Conservation (phyloP, 1,140 invertebrate genomes). For the Formica selysi region DNA sequence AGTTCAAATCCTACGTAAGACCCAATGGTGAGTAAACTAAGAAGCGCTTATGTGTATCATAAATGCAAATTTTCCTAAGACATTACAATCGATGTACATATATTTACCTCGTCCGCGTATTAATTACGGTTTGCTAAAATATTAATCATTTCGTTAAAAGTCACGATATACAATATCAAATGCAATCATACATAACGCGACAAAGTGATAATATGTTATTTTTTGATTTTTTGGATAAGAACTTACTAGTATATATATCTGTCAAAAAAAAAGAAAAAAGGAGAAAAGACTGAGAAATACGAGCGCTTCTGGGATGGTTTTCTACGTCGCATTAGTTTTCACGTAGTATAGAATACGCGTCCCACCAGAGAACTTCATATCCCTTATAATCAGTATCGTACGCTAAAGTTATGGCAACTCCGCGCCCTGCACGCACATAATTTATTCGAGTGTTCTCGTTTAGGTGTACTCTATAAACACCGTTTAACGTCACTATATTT, state of each 20-base stretch:
- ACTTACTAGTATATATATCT: slow-evolving; percentile 10
- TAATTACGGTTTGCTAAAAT: neutral
- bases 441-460: slow-evolving; percentile 53
- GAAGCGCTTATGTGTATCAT: slow-evolving; percentile 19
- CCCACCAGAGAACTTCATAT: slow-evolving; percentile 57
- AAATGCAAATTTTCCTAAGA: slow-evolving; percentile 46
- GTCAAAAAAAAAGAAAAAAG: neutral
- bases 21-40: slow-evolving; percentile 15
- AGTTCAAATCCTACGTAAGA: slow-evolving; percentile 55
- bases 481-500: slow-evolving; percentile 41
- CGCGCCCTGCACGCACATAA: slow-evolving; percentile 54
- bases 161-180: neutral
- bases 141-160: neutral
- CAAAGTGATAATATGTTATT: neutral
- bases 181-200: neutral
- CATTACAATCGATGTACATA: slow-evolving; percentile 11
- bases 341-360: slow-evolving; percentile 58
- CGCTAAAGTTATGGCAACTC: slow-evolving; percentile 42
- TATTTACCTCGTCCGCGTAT: neutral
- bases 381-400: slow-evolving; percentile 50
- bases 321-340: slow-evolving; percentile 46
- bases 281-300: neutral
- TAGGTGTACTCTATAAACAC: slow-evolving; percentile 52
- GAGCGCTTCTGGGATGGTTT: slow-evolving; percentile 30
- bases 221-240: neutral